phyloP scores from a whole-genome alignment of 2,888 invertebrate genomes.

The Slavum lentiscoides region DNA sequence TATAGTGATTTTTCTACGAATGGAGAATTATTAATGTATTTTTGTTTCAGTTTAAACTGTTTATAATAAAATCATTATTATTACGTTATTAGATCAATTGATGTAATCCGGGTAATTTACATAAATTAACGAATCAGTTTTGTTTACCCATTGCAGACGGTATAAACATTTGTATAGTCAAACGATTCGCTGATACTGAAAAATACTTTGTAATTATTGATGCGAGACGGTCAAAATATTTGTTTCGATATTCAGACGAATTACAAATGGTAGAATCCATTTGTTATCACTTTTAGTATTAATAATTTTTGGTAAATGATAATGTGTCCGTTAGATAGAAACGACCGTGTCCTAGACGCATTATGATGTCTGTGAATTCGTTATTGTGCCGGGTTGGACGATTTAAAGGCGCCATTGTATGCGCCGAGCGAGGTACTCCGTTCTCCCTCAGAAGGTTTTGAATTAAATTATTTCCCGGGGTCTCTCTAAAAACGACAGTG shows the following conservation, averaged over 20 bases:
- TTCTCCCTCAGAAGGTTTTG: not conserved
- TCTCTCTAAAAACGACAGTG: not conserved
- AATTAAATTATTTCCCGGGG: constrained; percentile 17
- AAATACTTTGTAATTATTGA: no score
- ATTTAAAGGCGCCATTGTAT: not conserved
- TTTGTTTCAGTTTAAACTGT: no score
- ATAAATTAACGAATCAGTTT: no score
- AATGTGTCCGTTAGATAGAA: not conserved
- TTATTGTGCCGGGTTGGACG: not conserved
- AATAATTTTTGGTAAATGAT: not conserved
- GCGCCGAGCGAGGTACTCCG: not conserved
- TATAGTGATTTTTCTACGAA: no score
- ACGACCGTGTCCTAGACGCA: constrained; percentile 4
- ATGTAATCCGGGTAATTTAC: no score
- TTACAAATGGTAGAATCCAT: not conserved
- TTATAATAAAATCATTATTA: no score
- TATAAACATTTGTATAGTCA: no score
- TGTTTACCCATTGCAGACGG: no score
- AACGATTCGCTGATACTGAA: no score
- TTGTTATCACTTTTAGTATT: not conserved
- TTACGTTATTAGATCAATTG: no score
- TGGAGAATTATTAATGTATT: no score
- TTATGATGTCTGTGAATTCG: not conserved
- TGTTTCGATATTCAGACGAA: not conserved
- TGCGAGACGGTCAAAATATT: not conserved